Evolutionary conservation across 23 tunicate genomes (phyloP), one percentile per base, ranked within the genome.

Genomic region (Halocynthia roretzi): DNA sequence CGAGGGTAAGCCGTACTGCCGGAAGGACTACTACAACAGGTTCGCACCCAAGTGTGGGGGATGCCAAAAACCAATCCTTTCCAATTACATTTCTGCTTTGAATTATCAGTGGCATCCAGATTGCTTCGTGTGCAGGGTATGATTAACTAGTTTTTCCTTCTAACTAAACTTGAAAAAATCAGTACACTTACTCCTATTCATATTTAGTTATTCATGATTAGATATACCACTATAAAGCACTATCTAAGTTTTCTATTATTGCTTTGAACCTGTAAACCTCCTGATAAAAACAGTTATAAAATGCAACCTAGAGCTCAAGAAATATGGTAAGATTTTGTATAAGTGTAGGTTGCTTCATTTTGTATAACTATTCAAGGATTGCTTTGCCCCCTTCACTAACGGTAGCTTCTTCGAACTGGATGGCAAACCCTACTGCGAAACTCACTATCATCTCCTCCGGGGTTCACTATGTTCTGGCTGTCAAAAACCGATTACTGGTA

Each of bases 11-110:
- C 87, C 94, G 7, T 93, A 93, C 67, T 87, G 94, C 76, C 84
- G 98, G 5, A 86, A 86, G 20, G 91, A 86, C 75, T 92, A 86
- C 72, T 92, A 92, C 92, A 92, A 92, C 85, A 82, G 85, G 98
- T 92, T 94, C 61, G 99, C 99, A 15, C 99, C 99, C 7, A 94
- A 94, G 55, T 94, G 99, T 74, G 95, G 82, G 10, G 94, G 90
- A 14, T 94, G 99, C 66, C 53, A 78, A 44, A 94, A 94, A 50
- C 95, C 99, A 7, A 94, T 94, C 74, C 84, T 94, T 5, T 50
- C 90, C 73, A 87, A 94, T 83, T 94, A 94, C 71, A 88, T 94
- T 8, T 88, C 99, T n/a, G 99, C 99, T 0, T 77, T 94, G 50
- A 78, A 80, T 48, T 82, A 62, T 5, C 87, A 94, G 80, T 94